Conservation (phyloP, 2,888 invertebrate genomes). For the Malachius bipustulatus region DNA sequence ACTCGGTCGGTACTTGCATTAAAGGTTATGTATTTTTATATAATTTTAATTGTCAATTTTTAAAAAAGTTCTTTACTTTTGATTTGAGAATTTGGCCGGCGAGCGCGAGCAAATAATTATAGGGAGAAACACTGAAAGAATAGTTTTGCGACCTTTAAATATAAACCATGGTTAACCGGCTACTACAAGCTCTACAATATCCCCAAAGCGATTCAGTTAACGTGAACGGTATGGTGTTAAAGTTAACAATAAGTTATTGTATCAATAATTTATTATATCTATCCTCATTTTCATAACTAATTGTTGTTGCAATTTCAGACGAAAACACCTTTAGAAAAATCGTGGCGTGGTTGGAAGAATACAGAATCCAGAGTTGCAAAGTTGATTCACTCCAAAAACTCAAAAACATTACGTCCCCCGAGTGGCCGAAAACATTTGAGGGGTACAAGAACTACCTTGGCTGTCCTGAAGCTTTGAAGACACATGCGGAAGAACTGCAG, state of each 20-base stretch:
- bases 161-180: conserved; percentile 62
- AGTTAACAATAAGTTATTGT: conserved; percentile 5
- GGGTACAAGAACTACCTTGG: conserved; percentile 64
- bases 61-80: too few species aligned
- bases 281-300: too few species aligned
- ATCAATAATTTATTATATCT: conserved; percentile 11
- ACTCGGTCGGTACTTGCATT: too few species aligned
- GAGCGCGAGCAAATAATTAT: too few species aligned
- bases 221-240: conserved; percentile 46
- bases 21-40: too few species aligned
- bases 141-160: too few species aligned
- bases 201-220: conserved; percentile 60
- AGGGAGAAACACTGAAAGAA: too few species aligned
- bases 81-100: too few species aligned
- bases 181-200: conserved; percentile 67
- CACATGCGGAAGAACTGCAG: conserved; percentile 58
- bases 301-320: conserved; percentile 48
- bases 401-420: conserved; percentile 49
- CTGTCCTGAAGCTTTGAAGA: conserved; percentile 52
- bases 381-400: conserved; percentile 67
- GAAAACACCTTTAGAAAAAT: conserved; percentile 66
- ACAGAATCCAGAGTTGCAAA: conserved; percentile 79
- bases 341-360: conserved; percentile 85
- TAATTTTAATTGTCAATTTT: too few species aligned
- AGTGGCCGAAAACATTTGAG: conserved; percentile 61